A percentile compares a stretch with the other conserved stretches of the same genome.
These are phyloP conservation scores for Antedon mediterranea DNA, from an alignment of 53 echinoderm and acorn worm species.

Conservation along the genomic window DNA sequence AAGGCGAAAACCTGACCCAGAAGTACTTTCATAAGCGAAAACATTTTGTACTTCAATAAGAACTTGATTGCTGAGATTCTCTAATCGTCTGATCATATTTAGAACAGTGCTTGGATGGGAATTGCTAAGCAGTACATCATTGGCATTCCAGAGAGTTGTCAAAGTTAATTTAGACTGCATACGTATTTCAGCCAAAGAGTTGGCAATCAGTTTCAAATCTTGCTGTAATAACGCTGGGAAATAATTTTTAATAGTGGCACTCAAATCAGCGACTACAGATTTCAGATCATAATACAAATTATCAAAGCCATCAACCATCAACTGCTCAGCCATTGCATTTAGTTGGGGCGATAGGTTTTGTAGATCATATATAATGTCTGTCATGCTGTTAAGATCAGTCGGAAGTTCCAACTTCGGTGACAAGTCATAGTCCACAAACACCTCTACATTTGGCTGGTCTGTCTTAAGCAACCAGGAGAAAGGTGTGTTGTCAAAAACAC, in stretches of 20 bases:
- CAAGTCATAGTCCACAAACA: neutral
- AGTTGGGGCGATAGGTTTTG: neutral
- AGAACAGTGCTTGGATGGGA: neutral
- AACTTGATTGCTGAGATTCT: neutral
- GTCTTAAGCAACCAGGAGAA: neutral
- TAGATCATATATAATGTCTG: neutral
- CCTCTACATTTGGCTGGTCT: neutral
- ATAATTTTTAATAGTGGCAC: neutral
- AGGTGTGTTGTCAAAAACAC: neutral
- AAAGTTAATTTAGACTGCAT: neutral
- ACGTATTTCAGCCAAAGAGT: neutral
- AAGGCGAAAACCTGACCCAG: neutral
- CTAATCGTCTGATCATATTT: neutral
- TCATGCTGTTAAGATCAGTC: neutral
- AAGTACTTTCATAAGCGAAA: neutral
- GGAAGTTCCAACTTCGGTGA: neutral
- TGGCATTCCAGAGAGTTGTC: neutral
- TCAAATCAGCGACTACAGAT: too few species aligned
- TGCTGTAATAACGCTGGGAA: neutral
- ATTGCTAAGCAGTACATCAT: neutral
- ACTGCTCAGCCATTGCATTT: neutral
- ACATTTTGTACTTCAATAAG: neutral
- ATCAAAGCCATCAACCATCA: neutral
- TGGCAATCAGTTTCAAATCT: neutral
- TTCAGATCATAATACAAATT: neutral